Base-by-base conservation (phyloP, 2,888 invertebrate genomes). In the Pediacus dermestoides region DNA sequence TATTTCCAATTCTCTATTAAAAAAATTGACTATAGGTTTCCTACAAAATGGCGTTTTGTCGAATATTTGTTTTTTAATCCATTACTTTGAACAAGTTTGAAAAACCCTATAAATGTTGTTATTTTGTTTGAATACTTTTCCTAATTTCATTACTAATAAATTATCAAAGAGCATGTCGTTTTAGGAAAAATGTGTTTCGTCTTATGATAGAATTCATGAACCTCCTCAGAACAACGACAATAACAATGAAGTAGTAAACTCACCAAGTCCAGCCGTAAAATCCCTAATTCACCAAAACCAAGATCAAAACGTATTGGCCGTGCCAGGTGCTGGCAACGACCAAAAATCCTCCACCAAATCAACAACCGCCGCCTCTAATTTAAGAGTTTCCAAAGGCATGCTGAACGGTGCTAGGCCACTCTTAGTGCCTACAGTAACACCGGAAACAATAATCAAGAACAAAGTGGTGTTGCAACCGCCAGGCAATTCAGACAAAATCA, bases 371-470 rank as follows among this genome's bases (percentile, higher is more conserved):
- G 38, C 37, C 26, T 40, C 46, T 43, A n/a, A n/a, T 7, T 48
- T 36, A 35, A 44, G 42, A 30, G 48, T 52, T 4, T 61, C 63
- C 2, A 53, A 56, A 37, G 59, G 51, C 2, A 55, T 48, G 39
- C 48, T 65, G 34, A 55, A 60, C 44, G 53, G 53, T 16, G 64
- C 60, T 11, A 52, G 55, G 41, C 66, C 68, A 1, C 48, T 65
- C 16, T 49, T 54, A 27, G 14, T 57, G 11, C 65, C 64, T 13
- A 64, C 59, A 4, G 57, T 60, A 31, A 64, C 61, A 10, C 63
- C 62, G 4, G 61, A 60, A 37, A 62, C 56, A 9, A 37, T 34
- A 2, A 31, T 45, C 26, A 65, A 55, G 36, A 50, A 30, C 16
- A 32, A 16, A 30, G 39, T 16, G 6, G 21, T 34, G 14, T 21